Conservation (phyloP, 2,113 vertebrate species). For the Forbesichthys agassizii region DNA sequence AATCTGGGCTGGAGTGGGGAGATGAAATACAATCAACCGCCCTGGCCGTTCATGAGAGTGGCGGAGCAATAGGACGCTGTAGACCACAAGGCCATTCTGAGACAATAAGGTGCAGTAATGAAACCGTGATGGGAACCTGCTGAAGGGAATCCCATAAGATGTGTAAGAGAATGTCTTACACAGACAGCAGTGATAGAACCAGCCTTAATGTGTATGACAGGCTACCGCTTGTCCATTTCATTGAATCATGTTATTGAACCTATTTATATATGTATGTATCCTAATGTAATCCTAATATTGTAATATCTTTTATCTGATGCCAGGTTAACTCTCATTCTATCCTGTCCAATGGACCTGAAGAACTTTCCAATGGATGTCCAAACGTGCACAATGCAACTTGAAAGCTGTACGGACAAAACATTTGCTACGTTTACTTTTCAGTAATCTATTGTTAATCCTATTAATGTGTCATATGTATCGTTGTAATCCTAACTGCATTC, state of each 20-base stretch:
- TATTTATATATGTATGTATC: neutral
- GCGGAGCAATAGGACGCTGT: constrained; percentile 41
- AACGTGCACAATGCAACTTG: constrained; percentile 97
- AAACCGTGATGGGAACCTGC: constrained; percentile 72
- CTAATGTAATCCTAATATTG: neutral
- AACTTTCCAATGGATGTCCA: constrained; percentile 99
- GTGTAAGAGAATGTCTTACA: constrained; percentile 36
- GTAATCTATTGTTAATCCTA: neutral
- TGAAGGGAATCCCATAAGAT: constrained; percentile 65
- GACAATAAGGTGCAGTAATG: constrained; percentile 72
- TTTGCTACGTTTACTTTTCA: neutral
- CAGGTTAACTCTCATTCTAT: constrained; percentile 95
- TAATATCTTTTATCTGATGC: constrained; percentile 4
- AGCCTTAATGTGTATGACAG: too few species aligned
- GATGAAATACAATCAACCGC: constrained; percentile 63
- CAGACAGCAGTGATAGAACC: neutral
- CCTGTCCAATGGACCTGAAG: constrained; percentile 99
- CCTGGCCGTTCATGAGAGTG: constrained; percentile 45
- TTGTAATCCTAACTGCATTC: neutral
- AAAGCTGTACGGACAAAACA: constrained; percentile 88
- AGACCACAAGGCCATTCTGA: constrained; percentile 57
- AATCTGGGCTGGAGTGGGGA: constrained; percentile 34
- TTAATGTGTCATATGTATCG: neutral
- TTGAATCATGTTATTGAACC: neutral
- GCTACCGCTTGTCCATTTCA: neutral